Percentiles rank a stretch among this genome's conserved stretches.
These are phyloP conservation scores for Aelia acuminata DNA, from an alignment of 2,888 invertebrate species.

Conservation along the genomic window DNA sequence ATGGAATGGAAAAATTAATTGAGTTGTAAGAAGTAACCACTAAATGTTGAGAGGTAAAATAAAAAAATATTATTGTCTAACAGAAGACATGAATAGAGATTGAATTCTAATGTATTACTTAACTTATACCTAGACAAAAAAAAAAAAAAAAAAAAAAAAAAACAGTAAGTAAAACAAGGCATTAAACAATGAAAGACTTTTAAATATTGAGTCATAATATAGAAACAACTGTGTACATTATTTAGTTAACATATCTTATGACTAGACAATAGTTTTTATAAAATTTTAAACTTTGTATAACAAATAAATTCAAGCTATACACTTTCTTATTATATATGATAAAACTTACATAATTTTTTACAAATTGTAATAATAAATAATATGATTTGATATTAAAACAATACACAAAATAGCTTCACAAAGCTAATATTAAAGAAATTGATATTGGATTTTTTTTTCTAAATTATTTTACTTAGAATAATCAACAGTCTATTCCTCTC, in stretches of 20 bases:
- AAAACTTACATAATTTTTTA: neutral
- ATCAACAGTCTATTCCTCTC: conserved; percentile 44
- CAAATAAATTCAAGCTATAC: neutral
- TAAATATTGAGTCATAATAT: conserved; percentile 5
- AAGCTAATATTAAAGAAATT: neutral
- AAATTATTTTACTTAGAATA: conserved; percentile 3
- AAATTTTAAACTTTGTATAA: neutral
- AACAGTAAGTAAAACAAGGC: neutral
- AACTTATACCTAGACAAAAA: too few relatives aligned
- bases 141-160: too few relatives aligned
- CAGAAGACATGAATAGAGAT: neutral
- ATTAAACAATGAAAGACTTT: conserved; percentile 32
- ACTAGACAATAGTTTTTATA: conserved; percentile 7
- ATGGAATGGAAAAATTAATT: neutral
- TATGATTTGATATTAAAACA: neutral
- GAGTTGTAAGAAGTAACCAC: neutral
- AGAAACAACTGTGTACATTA: neutral
- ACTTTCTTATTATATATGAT: neutral
- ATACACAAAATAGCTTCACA: neutral
- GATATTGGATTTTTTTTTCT: neutral
- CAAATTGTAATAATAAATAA: neutral
- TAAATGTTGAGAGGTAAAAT: neutral
- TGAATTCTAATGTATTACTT: neutral
- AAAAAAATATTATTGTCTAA: neutral
- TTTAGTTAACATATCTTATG: conserved; percentile 9